A percentile compares a stretch with the other conserved stretches of the same genome.
Evolutionary conservation across 2,888 invertebrate species (phyloP).

Genomic region (Leptopilina drosophilae): DNA sequence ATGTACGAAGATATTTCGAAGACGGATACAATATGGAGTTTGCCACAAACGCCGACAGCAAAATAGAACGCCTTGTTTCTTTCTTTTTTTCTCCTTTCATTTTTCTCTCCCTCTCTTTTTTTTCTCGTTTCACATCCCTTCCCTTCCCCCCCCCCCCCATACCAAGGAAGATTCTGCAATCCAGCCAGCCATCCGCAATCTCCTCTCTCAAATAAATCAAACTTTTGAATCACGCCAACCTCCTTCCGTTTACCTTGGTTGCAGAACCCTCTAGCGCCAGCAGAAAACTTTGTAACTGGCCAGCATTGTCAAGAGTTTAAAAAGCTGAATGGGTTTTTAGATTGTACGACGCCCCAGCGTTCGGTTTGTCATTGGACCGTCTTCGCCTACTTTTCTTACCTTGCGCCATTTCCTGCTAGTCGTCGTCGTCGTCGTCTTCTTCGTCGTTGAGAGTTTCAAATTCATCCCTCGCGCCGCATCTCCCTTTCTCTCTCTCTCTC

Average conservation of each 20-base stretch:
- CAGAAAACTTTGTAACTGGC: constrained; percentile 73
- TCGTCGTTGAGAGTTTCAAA: constrained; percentile 60
- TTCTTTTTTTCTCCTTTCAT: constrained; percentile 48
- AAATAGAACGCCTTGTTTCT: constrained; percentile 58
- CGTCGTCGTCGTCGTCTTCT: constrained; percentile 44
- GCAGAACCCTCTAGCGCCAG: constrained; percentile 54
- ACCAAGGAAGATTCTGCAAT: constrained; percentile 51
- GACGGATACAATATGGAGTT: constrained; percentile 63
- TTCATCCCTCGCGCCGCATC: constrained; percentile 59
- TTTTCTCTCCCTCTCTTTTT: constrained; percentile 44
- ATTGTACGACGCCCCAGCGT: constrained; percentile 70
- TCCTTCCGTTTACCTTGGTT: constrained; percentile 49
- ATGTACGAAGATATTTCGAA: constrained; percentile 42
- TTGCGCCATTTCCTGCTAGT: constrained; percentile 49
- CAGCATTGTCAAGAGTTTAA: constrained; percentile 75
- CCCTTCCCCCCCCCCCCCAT: constrained; percentile 53
- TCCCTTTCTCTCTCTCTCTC: constrained; percentile 48
- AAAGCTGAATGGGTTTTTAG: constrained; percentile 76
- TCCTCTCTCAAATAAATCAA: constrained; percentile 76
- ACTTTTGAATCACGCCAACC: constrained; percentile 72
- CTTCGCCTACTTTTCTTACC: constrained; percentile 45
- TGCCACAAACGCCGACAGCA: constrained; percentile 60
- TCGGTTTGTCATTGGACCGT: constrained; percentile 70
- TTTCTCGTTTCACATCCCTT: constrained; percentile 41
- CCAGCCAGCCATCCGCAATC: constrained; percentile 71